Percentiles rank a stretch among this genome's conserved stretches.
These are phyloP conservation scores for Neoscelio sp. DNA, from an alignment of 2,888 invertebrate genomes.

Conservation along the genomic window DNA sequence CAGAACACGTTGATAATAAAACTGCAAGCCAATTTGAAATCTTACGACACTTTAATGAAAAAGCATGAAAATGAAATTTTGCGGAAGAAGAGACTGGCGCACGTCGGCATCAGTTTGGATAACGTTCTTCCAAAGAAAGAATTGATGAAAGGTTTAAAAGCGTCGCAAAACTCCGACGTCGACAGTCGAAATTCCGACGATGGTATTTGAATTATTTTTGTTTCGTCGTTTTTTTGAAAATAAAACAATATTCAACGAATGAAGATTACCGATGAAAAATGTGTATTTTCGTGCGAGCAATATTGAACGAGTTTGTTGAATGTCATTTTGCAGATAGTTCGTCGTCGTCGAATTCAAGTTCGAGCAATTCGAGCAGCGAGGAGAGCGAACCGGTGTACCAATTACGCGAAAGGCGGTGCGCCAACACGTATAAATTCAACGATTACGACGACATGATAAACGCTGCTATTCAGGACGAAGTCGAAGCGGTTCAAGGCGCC, in stretches of 20 bases:
- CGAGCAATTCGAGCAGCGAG: conserved; percentile 83
- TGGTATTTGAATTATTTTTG: conserved; percentile 33
- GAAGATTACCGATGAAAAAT: no score
- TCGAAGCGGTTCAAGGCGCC: conserved; percentile 89
- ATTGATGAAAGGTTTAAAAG: conserved; percentile 69
- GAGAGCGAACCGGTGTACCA: conserved; percentile 92
- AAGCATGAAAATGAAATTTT: conserved; percentile 87
- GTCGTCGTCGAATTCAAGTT: conserved; percentile 76
- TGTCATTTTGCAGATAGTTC: conserved; percentile 72
- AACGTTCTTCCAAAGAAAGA: conserved; percentile 86
- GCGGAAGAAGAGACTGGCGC: conserved; percentile 88
- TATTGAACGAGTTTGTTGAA: no score
- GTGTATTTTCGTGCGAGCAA: no score
- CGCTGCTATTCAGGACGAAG: conserved; percentile 93
- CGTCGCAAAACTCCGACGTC: conserved; percentile 72
- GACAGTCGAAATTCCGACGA: conserved; percentile 72
- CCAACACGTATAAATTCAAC: conserved; percentile 93
- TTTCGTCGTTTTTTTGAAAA: no score
- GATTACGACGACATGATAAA: conserved; percentile 98
- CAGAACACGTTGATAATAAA: conserved; percentile 86
- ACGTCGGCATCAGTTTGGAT: conserved; percentile 89
- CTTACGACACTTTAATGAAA: conserved; percentile 90
- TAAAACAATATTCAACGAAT: no score
- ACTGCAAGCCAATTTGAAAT: conserved; percentile 89
- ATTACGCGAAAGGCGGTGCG: conserved; percentile 90